phyloP scores from a whole-genome alignment of 2,113 vertebrate genomes.

The Zootoca vivipara region DNA sequence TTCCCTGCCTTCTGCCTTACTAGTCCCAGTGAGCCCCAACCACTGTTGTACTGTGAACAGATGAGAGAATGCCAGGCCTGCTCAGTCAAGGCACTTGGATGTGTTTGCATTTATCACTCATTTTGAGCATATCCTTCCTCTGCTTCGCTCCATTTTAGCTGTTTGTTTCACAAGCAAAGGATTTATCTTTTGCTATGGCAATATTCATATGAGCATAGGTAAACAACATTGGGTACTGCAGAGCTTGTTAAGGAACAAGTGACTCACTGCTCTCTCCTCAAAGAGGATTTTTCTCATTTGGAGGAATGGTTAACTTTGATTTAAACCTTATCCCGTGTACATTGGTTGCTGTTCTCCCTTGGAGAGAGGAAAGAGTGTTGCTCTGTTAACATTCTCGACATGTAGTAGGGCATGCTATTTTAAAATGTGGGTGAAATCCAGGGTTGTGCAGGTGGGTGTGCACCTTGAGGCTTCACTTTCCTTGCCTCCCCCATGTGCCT shows the following conservation, averaged over 20 bases:
- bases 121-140: neutral
- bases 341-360: neutral
- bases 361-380: neutral
- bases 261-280: neutral
- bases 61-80: neutral
- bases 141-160: neutral
- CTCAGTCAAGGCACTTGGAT: slow-evolving; percentile 15
- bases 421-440: neutral
- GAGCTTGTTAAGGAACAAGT: neutral
- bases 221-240: neutral
- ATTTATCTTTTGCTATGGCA: neutral
- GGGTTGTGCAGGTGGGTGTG: neutral
- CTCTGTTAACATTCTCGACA: neutral
- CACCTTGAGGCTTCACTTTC: too few relatives aligned
- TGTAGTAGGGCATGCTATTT: neutral
- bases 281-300: neutral
- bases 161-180: neutral
- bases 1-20: too few relatives aligned
- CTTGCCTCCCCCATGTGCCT: too few relatives aligned
- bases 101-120: neutral
- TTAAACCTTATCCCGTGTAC: neutral
- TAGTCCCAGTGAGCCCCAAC: too few relatives aligned
- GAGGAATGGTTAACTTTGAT: neutral
- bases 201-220: neutral
- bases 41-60: neutral